Evolutionary conservation across 2,888 invertebrate species (phyloP), one percentile per base, ranked within the genome.

Genomic region (Barypeithes pellucidus): DNA sequence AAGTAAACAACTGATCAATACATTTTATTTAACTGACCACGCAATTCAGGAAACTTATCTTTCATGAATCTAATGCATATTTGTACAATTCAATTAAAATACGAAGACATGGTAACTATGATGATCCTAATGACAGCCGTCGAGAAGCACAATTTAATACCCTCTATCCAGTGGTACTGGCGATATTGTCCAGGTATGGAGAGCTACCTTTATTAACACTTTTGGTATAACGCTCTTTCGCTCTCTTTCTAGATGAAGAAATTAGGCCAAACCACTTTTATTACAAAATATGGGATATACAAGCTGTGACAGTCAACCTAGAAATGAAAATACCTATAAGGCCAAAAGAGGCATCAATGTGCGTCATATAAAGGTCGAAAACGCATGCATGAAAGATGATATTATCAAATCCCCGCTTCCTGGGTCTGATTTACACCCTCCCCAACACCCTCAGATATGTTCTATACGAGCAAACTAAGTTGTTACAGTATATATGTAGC

Each of bases 111-210:
- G 47, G 22, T 1, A 63, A 47, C 29, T 63, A 63, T 16, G 63
- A 63, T 47, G 45, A 29, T 7, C 50, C 63, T 50, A 41, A 11
- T 29, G 16, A 63, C 16, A 63, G 47, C 14, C 63, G 29, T 33
- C 20, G 63, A 24, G 24, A 63, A 47, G 43, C 24, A 63, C 63
- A 16, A 50, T 43, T 47, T 47, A 47, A 7, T 63, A 63, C 47
- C 45, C 62, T 29, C 43, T 62, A 20, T 47, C 62, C 29, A 47
- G 24, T 62, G 62, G 62, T 43, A 62, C 62, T 22, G 63, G 47
- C 18, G 63, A 63, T 63, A 50, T 63, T 29, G 47, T 63, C 16
- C 16, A 63, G n/a, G 22, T 63, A 47, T 63, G 63, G 45, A 63
- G 33, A 29, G 7, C 24, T 16, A 63, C 63, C 14, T 63, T 60